These are phyloP conservation scores for Blomia tropicalis DNA, from an alignment of 2,888 invertebrate genomes.

Conservation along the genomic window DNA sequence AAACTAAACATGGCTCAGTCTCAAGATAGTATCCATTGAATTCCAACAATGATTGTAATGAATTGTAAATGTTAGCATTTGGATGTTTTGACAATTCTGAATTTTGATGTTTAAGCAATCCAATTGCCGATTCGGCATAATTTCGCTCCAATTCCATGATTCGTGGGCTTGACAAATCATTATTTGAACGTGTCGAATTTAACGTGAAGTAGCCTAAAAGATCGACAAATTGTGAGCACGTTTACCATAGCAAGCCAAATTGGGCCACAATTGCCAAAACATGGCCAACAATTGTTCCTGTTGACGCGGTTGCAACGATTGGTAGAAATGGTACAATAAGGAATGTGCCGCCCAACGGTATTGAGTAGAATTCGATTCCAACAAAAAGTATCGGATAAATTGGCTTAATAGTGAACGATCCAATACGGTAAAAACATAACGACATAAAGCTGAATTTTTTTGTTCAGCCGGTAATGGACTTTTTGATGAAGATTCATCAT, in stretches of 20 bases:
- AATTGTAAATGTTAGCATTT: constrained; percentile 79
- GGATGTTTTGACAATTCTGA: constrained; percentile 73
- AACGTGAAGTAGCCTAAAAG: constrained; percentile 84
- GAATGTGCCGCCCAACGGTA: constrained; percentile 92
- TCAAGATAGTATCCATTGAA: constrained; percentile 89
- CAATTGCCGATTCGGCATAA: constrained; percentile 53
- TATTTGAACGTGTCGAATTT: constrained; percentile 38
- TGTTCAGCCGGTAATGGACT: background rate
- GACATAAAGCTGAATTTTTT: constrained; percentile 32
- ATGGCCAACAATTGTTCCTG: constrained; percentile 63
- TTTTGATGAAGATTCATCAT: background rate
- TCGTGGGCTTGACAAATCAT: background rate
- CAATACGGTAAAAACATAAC: constrained; percentile 50
- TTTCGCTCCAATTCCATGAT: constrained; percentile 23
- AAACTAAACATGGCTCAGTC: constrained; percentile 90
- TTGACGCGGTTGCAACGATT: constrained; percentile 57
- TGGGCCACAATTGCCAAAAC: constrained; percentile 80
- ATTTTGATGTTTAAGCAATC: constrained; percentile 71
- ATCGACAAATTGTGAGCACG: constrained; percentile 92
- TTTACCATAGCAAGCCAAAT: constrained; percentile 71
- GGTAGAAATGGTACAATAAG: constrained; percentile 49
- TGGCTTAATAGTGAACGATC: constrained; percentile 47
- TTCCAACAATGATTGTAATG: constrained; percentile 80
- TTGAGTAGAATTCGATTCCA: constrained; percentile 79
- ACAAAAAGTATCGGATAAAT: constrained; percentile 72